These are phyloP conservation scores for Anodontia alba DNA, from an alignment of 2,888 invertebrate genomes.

Conservation along the genomic window DNA sequence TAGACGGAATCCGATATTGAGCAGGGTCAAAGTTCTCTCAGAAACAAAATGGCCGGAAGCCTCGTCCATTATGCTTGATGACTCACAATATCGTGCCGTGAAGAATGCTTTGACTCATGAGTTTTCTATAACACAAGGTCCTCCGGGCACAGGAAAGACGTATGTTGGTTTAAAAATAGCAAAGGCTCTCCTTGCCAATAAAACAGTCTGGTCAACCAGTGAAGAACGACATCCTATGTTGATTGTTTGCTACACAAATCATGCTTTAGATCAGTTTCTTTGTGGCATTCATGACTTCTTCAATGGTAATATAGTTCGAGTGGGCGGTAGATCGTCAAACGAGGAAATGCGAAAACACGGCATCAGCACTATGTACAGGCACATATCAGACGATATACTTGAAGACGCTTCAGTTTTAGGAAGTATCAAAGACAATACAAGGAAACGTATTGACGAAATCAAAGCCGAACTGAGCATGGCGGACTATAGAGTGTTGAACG, in stretches of 20 bases:
- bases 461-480: not conserved
- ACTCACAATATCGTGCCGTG: conserved; percentile 78
- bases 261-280: conserved; percentile 83
- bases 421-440: not conserved
- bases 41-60: conserved; percentile 72
- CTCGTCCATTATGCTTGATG: conserved; percentile 73
- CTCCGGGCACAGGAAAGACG: conserved; percentile 95
- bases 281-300: conserved; percentile 76
- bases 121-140: conserved; percentile 86
- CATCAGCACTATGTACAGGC: not conserved
- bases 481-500: not conserved
- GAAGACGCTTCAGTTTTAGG: not conserved
- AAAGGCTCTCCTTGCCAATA: conserved; percentile 87
- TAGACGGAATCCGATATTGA: too few relatives aligned
- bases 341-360: not conserved
- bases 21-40: conserved; percentile 9
- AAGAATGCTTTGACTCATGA: conserved; percentile 79
- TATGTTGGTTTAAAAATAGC: conserved; percentile 91
- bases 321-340: conserved; percentile 77
- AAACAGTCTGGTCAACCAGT: conserved; percentile 79
- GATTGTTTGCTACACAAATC: conserved; percentile 83
- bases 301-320: conserved; percentile 74
- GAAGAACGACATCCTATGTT: conserved; percentile 77
- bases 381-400: not conserved
- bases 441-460: not conserved